These are phyloP conservation scores for Falco berigora DNA, from an alignment of 2,797 vertebrate genomes.

Conservation along the genomic window DNA sequence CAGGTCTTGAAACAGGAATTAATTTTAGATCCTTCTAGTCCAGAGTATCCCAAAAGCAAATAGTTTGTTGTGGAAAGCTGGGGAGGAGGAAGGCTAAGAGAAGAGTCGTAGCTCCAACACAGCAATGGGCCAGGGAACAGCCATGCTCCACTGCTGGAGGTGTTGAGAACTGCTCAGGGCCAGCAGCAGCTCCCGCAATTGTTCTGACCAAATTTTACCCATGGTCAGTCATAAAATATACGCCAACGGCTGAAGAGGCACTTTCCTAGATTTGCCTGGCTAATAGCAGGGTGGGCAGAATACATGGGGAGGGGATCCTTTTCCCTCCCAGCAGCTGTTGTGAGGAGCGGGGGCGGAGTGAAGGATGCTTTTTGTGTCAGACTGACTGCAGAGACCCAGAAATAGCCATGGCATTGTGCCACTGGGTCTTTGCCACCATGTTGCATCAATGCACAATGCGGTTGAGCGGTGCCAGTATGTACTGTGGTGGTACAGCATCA, in stretches of 20 bases:
- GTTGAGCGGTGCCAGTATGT: rapidly evolving
- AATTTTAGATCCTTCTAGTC: not conserved
- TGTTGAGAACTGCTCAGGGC: not conserved
- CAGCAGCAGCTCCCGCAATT: not conserved
- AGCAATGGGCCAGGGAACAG: not conserved
- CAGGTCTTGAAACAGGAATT: not conserved
- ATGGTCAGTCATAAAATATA: not conserved
- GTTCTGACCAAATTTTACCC: not conserved
- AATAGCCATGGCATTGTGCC: slow-evolving; percentile 4
- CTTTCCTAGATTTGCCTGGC: not conserved
- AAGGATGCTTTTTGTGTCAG: not conserved
- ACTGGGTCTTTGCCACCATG: not conserved
- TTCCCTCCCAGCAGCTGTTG: not conserved
- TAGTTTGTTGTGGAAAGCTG: not conserved
- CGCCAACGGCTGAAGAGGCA: not conserved
- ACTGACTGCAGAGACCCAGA: not conserved
- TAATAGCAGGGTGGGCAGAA: not conserved
- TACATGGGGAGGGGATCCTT: not conserved
- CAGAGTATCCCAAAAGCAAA: not conserved
- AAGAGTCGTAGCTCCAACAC: not conserved
- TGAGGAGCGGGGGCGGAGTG: not conserved
- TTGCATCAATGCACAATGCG: not conserved
- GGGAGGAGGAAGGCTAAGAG: not conserved
- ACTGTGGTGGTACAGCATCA: not conserved
- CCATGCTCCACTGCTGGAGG: not conserved